Evolutionary conservation across 2,888 invertebrate species (phyloP).

Genomic region (Aelia acuminata): DNA sequence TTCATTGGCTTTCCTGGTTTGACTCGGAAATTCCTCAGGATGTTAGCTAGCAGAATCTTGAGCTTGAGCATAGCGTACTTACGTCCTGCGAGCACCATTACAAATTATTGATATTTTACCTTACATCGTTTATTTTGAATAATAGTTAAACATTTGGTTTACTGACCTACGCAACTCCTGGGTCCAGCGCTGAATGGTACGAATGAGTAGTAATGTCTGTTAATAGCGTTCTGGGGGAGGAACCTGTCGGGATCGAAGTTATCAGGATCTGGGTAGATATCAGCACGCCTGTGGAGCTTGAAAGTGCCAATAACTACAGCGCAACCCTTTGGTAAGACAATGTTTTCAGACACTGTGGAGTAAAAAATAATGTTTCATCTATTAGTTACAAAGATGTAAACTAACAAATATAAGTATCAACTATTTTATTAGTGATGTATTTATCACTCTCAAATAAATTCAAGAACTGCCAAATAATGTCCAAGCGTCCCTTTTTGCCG

Average conservation of each 20-base stretch:
- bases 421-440: too few species aligned
- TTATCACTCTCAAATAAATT: too few species aligned
- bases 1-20: constrained; percentile 77
- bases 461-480: too few species aligned
- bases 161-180: constrained; percentile 82
- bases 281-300: constrained; percentile 78
- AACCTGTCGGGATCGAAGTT: constrained; percentile 86
- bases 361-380: neutral
- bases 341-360: constrained; percentile 57
- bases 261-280: constrained; percentile 79
- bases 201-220: constrained; percentile 84
- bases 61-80: constrained; percentile 86
- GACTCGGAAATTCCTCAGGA: constrained; percentile 81
- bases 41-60: constrained; percentile 83
- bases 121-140: neutral
- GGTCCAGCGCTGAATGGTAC: constrained; percentile 88
- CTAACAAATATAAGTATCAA: too few species aligned
- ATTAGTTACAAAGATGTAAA: too few species aligned
- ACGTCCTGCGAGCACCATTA: constrained; percentile 73
- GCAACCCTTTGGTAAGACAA: constrained; percentile 77
- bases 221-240: constrained; percentile 81
- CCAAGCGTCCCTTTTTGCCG: too few species aligned
- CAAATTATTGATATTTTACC: neutral
- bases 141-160: neutral
- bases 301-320: constrained; percentile 79